phyloP scores from a whole-genome alignment of 2,797 vertebrate genomes.

The Hydrocynus forskahlii region DNA sequence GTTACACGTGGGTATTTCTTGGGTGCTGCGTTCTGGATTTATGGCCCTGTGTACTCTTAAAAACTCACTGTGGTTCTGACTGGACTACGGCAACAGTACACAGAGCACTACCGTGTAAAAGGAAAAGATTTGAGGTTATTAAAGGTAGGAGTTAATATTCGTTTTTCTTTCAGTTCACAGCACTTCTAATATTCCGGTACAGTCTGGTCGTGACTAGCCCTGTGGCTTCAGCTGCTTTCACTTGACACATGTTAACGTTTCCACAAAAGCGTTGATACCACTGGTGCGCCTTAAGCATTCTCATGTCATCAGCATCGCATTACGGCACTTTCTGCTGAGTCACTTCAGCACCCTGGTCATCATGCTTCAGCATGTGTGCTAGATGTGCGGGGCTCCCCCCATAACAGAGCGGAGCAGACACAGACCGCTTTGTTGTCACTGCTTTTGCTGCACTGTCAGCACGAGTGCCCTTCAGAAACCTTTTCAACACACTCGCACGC shows the following conservation, averaged over 20 bases:
- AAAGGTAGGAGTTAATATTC: not conserved
- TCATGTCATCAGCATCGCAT: conserved; percentile 9
- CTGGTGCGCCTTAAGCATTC: not conserved
- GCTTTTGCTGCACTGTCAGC: conserved; percentile 36
- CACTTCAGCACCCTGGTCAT: not conserved
- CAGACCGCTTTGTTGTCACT: conserved; percentile 49
- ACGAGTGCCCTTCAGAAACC: conserved; percentile 48
- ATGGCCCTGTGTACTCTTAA: conserved; percentile 17
- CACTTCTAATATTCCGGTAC: not conserved
- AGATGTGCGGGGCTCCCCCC: not conserved
- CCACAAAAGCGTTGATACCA: not conserved
- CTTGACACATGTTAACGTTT: not conserved
- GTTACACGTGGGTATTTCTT: not conserved
- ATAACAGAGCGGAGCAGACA: conserved; percentile 34
- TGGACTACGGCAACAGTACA: conserved; percentile 32
- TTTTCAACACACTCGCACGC: conserved; percentile 23
- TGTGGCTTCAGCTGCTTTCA: conserved; percentile 9
- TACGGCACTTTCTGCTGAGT: not conserved
- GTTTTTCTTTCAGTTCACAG: not conserved
- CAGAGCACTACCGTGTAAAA: conserved; percentile 7
- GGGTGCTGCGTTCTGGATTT: not conserved
- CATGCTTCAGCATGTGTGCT: not conserved
- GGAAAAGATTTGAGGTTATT: not conserved
- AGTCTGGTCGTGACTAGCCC: not conserved
- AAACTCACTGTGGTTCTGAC: conserved; percentile 20